phyloP scores from a whole-genome alignment of 1,140 invertebrate genomes.

The Samia ricini region DNA sequence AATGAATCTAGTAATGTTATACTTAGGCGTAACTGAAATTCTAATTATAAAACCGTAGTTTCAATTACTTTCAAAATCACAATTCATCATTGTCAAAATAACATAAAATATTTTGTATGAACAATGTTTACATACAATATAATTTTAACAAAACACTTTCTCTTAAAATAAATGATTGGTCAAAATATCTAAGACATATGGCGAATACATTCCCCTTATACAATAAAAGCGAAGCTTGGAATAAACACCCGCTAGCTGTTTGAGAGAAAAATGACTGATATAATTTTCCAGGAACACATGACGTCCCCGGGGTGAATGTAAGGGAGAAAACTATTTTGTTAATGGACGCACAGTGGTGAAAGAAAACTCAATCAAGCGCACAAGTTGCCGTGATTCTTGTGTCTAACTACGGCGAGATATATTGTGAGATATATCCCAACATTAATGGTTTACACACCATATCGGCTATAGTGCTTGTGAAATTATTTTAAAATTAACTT shows the following conservation, averaged over 20 bases:
- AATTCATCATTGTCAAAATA: no score
- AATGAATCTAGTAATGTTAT: no score
- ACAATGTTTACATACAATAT: no score
- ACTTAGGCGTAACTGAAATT: no score
- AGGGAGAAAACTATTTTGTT: constrained; percentile 67
- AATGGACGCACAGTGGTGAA: constrained; percentile 71
- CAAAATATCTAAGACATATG: neutral
- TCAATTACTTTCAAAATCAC: no score
- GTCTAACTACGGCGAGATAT: constrained; percentile 69
- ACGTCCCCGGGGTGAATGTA: constrained; percentile 41
- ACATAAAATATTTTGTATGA: no score
- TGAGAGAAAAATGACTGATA: constrained; percentile 59
- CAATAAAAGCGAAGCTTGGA: neutral
- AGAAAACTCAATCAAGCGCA: constrained; percentile 73
- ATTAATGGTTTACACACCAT: constrained; percentile 52
- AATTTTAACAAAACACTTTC: neutral
- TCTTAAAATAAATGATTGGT: neutral
- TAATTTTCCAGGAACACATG: constrained; percentile 66
- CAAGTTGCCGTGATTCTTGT: constrained; percentile 67
- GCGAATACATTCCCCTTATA: neutral
- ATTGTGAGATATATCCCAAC: constrained; percentile 52
- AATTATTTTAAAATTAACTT: constrained; percentile 40
- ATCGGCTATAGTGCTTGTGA: constrained; percentile 35
- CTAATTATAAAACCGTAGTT: no score
- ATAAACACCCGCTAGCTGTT: constrained; percentile 1